Evolutionary conservation across 2,888 invertebrate species (phyloP).

Genomic region (Antheraea assamensis): DNA sequence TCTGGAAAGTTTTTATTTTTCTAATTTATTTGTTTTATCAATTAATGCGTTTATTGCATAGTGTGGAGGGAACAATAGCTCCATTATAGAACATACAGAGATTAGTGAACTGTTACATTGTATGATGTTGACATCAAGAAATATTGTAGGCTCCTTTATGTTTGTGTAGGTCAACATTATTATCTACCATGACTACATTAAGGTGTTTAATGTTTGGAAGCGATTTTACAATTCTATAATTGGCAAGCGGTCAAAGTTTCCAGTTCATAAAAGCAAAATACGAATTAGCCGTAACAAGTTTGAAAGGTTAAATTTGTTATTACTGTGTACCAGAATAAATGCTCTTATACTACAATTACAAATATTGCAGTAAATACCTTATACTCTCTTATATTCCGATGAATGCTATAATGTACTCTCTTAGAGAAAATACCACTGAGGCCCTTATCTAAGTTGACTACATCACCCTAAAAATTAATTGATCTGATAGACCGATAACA

Average conservation of each 20-base stretch:
- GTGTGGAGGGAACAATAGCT: conserved; percentile 36
- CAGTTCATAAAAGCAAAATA: neutral
- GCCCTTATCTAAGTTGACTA: neutral
- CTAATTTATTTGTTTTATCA: conserved; percentile 42
- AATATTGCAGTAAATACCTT: neutral
- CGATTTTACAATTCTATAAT: too few relatives aligned
- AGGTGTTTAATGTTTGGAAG: too few relatives aligned
- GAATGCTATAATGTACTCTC: neutral
- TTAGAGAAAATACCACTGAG: too few relatives aligned
- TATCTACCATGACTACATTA: neutral
- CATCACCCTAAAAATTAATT: neutral
- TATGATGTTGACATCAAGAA: conserved; percentile 6
- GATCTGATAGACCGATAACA: neutral
- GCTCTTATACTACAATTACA: neutral
- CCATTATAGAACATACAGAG: conserved; percentile 13
- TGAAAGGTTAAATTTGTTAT: neutral
- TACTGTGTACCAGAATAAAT: neutral
- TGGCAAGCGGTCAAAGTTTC: neutral
- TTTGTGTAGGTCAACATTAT: neutral
- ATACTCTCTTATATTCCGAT: neutral
- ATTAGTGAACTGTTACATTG: conserved; percentile 21
- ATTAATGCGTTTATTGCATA: conserved; percentile 24
- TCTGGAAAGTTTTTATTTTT: conserved; percentile 45
- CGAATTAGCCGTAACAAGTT: neutral
- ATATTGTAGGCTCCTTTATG: neutral